phyloP scores from a whole-genome alignment of 2,797 vertebrate species.

The Chelidonichthys spinosus region DNA sequence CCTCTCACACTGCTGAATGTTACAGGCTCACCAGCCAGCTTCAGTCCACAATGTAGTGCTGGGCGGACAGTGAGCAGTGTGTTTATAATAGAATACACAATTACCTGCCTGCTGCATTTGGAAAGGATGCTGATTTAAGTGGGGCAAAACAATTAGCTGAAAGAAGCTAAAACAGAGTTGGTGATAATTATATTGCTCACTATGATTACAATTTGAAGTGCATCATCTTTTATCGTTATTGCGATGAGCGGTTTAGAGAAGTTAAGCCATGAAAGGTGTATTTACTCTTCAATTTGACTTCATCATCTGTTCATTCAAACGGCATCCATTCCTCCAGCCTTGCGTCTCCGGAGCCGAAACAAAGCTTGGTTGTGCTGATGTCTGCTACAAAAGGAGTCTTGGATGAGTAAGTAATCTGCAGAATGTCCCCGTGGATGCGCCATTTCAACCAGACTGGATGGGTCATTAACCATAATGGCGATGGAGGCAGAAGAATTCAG shows the following conservation, averaged over 20 bases:
- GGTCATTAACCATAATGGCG: conserved; percentile 96
- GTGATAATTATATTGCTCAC: background rate
- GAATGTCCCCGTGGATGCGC: conserved; percentile 86
- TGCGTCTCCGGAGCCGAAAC: conserved; percentile 39
- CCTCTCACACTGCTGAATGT: background rate
- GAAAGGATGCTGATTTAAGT: background rate
- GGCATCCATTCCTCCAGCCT: conserved; percentile 9
- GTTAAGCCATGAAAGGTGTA: background rate
- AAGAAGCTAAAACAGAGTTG: background rate
- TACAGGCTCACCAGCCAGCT: background rate
- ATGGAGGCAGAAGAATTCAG: conserved; percentile 82
- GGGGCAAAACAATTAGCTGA: background rate
- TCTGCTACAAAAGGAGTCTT: conserved; percentile 86
- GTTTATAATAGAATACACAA: background rate
- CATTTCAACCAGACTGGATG: conserved; percentile 94
- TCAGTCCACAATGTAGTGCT: background rate
- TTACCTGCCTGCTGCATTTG: background rate
- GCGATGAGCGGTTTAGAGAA: background rate
- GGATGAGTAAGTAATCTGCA: conserved; percentile 86
- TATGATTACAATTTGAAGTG: conserved; percentile 15
- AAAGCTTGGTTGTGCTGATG: conserved; percentile 82
- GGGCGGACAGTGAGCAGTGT: background rate
- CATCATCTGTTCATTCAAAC: background rate
- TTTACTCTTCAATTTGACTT: conserved; percentile 1
- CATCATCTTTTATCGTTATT: conserved; percentile 8